These are phyloP conservation scores for Ivindomyrus marchei DNA, from an alignment of 2,113 vertebrate genomes.

Conservation along the genomic window DNA sequence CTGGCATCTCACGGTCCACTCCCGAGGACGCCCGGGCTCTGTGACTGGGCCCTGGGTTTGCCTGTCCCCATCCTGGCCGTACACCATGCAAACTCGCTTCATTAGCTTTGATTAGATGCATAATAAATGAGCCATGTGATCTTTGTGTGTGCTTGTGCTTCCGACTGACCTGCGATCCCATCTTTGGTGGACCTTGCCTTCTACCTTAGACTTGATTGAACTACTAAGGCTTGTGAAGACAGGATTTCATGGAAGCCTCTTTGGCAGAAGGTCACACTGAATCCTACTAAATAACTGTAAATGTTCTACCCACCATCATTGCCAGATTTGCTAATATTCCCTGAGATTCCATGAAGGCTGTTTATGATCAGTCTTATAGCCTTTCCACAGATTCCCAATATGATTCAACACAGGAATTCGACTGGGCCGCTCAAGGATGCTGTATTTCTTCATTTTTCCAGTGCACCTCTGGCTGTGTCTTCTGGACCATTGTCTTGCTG, in stretches of 20 bases:
- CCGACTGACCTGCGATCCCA: neutral
- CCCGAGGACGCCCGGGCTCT: neutral
- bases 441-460: neutral
- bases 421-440: neutral
- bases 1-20: neutral
- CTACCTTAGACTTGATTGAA: neutral
- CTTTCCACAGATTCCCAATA: neutral
- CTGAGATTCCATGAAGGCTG: neutral
- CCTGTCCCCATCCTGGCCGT: neutral
- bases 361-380: neutral
- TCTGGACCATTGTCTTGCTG: neutral
- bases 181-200: neutral
- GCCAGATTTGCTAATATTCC: neutral
- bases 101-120: neutral
- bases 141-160: neutral
- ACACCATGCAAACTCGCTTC: neutral
- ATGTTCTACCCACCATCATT: neutral
- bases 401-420: neutral
- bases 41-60: neutral
- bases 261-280: neutral
- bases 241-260: neutral
- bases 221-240: neutral
- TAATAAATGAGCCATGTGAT: neutral
- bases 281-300: neutral
- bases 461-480: neutral